A percentile compares a stretch with the other conserved stretches of the same genome.
Conservation (phyloP, 2,113 vertebrate genomes). For the Vidua chalybeata region DNA sequence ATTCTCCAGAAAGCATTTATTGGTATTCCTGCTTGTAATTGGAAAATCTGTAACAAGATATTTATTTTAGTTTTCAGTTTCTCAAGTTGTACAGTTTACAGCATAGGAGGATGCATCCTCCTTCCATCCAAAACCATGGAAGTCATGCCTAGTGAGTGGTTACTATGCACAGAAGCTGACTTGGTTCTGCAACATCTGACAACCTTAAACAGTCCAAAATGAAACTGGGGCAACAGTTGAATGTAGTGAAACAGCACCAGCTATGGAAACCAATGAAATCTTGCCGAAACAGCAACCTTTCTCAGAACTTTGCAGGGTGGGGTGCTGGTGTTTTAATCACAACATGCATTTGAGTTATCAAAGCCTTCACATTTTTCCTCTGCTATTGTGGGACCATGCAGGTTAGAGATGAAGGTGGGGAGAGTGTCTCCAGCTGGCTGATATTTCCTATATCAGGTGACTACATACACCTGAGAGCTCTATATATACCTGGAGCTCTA, state of each 20-base stretch:
- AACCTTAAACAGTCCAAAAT: not conserved
- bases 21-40: slow-evolving; percentile 32
- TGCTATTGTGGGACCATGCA: rapidly evolving
- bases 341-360: not conserved
- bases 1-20: slow-evolving; percentile 32
- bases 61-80: slow-evolving; percentile 10
- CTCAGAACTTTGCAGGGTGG: not conserved
- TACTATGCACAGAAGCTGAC: not conserved
- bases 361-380: not conserved
- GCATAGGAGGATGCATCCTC: not conserved
- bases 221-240: not conserved
- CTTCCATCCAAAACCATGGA: not conserved
- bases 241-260: not conserved
- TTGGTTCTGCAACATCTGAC: not conserved
- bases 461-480: not conserved
- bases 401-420: not conserved
- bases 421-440: not conserved
- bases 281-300: not conserved
- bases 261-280: not conserved
- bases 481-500: not conserved
- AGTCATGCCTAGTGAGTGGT: not conserved
- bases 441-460: not conserved
- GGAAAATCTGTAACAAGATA: slow-evolving; percentile 13
- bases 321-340: not conserved
- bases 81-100: not conserved